phyloP scores from a whole-genome alignment of 1,140 invertebrate genomes.

The Tetragonula clypearis region DNA sequence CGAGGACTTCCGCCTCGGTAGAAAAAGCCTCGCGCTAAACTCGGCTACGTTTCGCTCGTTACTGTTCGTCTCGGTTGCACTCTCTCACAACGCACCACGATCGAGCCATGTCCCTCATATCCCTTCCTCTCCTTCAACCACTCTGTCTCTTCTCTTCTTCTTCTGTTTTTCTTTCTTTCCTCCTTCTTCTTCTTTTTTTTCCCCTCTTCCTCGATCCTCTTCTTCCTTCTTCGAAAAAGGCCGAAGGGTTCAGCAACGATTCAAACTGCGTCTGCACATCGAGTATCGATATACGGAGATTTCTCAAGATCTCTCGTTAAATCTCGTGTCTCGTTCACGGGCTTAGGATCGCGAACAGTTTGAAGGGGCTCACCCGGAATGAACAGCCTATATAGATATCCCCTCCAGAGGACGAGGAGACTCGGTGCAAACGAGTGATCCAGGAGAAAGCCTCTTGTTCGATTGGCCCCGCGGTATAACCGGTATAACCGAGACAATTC shows the following conservation, averaged over 20 bases:
- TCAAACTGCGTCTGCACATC: neutral
- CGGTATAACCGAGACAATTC: slow-evolving; percentile 18
- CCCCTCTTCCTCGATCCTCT: neutral
- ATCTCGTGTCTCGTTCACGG: slow-evolving; percentile 42
- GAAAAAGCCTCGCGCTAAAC: slow-evolving; percentile 11
- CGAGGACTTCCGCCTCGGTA: slow-evolving; percentile 11
- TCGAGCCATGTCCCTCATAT: slow-evolving; percentile 58
- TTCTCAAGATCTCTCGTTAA: slow-evolving; percentile 6
- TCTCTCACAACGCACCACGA: slow-evolving; percentile 72
- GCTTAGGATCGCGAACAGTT: slow-evolving; percentile 74
- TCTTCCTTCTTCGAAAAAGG: neutral
- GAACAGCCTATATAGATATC: slow-evolving; percentile 77
- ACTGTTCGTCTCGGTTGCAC: slow-evolving; percentile 62
- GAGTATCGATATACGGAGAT: neutral
- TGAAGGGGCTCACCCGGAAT: slow-evolving; percentile 72
- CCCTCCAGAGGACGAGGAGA: slow-evolving; percentile 71
- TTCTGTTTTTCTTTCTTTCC: too few species aligned
- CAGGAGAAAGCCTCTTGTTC: slow-evolving; percentile 75
- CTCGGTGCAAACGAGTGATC: slow-evolving; percentile 67
- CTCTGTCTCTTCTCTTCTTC: neutral
- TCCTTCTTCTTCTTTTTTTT: neutral
- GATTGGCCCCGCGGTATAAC: slow-evolving; percentile 63
- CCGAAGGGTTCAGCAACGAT: neutral
- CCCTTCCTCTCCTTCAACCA: slow-evolving; percentile 3
- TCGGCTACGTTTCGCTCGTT: slow-evolving; percentile 42